Evolutionary conservation across 2,888 invertebrate genomes (phyloP).

Genomic region (Leptinotarsa juncta): DNA sequence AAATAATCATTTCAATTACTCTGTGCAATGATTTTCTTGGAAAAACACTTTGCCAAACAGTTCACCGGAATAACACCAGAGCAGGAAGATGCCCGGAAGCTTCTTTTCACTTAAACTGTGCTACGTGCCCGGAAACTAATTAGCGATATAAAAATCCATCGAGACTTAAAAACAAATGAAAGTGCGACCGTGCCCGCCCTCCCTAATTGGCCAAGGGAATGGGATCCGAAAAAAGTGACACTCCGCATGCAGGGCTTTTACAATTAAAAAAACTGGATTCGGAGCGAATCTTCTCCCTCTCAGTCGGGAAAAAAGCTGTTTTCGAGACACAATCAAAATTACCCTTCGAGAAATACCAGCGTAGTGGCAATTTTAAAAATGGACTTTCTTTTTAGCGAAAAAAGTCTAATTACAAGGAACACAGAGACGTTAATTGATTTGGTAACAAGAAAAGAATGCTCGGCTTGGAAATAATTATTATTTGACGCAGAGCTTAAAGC

Average conservation of each 20-base stretch:
- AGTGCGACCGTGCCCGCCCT: conserved; percentile 55
- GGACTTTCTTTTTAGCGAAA: conserved; percentile 64
- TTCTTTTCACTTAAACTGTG: conserved; percentile 45
- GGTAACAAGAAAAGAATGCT: conserved; percentile 64
- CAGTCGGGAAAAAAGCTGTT: conserved; percentile 51
- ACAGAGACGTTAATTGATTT: conserved; percentile 65
- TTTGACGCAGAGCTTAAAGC: conserved; percentile 53
- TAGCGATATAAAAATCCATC: conserved; percentile 67
- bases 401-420: conserved; percentile 66
- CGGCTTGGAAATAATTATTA: conserved; percentile 55
- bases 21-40: background rate
- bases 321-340: conserved; percentile 61
- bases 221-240: conserved; percentile 60
- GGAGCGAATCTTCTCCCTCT: conserved; percentile 46
- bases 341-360: conserved; percentile 61
- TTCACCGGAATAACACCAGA: conserved; percentile 15
- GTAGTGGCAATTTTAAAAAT: conserved; percentile 64
- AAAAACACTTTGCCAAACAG: background rate
- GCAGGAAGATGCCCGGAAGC: conserved; percentile 32
- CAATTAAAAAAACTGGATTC: conserved; percentile 56
- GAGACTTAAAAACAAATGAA: conserved; percentile 65
- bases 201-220: conserved; percentile 43
- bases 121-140: conserved; percentile 66
- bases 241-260: conserved; percentile 62
- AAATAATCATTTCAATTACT: too few relatives aligned